These are phyloP conservation scores for Drosophila infuscata DNA, from an alignment of 2,888 invertebrate genomes.

Conservation along the genomic window DNA sequence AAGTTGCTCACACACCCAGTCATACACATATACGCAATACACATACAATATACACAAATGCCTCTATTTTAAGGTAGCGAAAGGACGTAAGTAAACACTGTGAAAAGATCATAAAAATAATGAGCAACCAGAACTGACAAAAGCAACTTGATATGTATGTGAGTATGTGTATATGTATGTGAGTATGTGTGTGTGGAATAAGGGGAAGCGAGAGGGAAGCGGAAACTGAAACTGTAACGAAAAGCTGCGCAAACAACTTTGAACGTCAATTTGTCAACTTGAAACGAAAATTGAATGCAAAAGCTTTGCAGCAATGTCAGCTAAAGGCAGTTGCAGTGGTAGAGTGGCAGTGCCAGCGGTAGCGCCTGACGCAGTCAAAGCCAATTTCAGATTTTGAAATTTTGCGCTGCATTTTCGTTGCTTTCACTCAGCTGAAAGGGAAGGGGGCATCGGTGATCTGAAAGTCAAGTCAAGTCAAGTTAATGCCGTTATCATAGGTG, in stretches of 20 bases:
- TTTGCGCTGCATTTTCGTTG: conserved; percentile 60
- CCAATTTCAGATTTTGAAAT: conserved; percentile 54
- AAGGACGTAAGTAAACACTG: conserved; percentile 54
- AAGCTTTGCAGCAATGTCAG: conserved; percentile 56
- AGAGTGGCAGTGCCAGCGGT: conserved; percentile 37
- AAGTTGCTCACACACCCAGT: conserved; percentile 13
- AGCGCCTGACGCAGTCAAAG: conserved; percentile 62
- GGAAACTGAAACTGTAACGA: conserved; percentile 70
- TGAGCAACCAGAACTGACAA: conserved; percentile 71
- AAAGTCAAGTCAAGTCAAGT: conserved; percentile 67
- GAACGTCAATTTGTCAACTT: conserved; percentile 81
- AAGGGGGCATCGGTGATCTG: conserved; percentile 47
- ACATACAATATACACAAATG: conserved; percentile 12
- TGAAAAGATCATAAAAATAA: conserved; percentile 70
- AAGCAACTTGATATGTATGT: conserved; percentile 30
- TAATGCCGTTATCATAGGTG: conserved; percentile 79
- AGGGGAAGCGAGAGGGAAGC: conserved; percentile 26
- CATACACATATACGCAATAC: conserved; percentile 11
- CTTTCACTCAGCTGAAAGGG: conserved; percentile 48
- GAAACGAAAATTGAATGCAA: conserved; percentile 79
- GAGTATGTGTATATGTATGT: conserved; percentile 5
- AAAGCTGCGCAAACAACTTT: conserved; percentile 81
- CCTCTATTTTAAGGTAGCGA: conserved; percentile 53
- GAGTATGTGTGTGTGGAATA: conserved; percentile 1
- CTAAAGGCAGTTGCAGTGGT: conserved; percentile 26